Evolutionary conservation across 2,113 vertebrate species (phyloP).

Genomic region (Megaceryle maxima): DNA sequence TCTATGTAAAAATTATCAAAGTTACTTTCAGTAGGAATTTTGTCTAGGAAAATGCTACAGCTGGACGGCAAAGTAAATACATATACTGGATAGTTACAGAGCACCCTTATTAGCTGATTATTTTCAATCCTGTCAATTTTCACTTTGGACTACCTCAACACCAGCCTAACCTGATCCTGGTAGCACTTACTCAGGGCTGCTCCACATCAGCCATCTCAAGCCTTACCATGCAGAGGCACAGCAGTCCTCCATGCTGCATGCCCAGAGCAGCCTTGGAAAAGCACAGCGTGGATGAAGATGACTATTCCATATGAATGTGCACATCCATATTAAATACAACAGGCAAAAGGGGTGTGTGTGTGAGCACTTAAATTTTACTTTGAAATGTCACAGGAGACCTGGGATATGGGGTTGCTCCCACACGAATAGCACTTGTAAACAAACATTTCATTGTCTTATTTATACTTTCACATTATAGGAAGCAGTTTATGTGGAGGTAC

Average conservation of each 20-base stretch:
- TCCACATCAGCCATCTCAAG: background rate
- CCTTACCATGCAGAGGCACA: background rate
- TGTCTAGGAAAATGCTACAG: background rate
- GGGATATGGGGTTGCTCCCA: background rate
- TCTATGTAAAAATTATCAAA: background rate
- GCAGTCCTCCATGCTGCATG: accelerated
- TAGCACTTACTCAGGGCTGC: background rate
- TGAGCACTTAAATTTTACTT: background rate
- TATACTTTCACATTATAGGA: background rate
- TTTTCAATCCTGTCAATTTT: background rate
- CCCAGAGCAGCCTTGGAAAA: background rate
- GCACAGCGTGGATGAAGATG: accelerated
- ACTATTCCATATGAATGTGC: accelerated
- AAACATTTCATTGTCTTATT: background rate
- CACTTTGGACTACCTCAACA: background rate
- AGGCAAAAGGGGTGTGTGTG: background rate
- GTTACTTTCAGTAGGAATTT: background rate
- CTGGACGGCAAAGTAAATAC: background rate
- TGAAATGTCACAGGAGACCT: background rate
- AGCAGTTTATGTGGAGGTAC: background rate
- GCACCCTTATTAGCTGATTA: background rate
- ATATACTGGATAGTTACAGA: background rate
- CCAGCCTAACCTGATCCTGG: background rate
- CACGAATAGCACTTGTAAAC: background rate
- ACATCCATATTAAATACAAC: background rate